phyloP scores from a whole-genome alignment of 2,888 invertebrate genomes.

The Hedya salicella region DNA sequence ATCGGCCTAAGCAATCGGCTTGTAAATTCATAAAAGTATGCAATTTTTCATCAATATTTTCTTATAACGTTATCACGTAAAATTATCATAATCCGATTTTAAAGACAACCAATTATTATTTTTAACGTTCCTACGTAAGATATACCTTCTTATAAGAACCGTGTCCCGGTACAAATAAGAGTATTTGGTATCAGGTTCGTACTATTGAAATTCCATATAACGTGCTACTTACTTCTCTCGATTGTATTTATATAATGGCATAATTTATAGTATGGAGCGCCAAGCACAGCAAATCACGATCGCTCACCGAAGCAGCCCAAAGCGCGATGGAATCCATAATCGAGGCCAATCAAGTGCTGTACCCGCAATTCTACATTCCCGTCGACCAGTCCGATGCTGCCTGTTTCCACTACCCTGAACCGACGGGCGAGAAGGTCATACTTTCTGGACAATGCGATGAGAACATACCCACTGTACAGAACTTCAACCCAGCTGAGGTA shows the following conservation, averaged over 20 bases:
- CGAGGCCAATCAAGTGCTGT: constrained; percentile 55
- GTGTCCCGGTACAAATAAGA: no score
- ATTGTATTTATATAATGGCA: neutral
- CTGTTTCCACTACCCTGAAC: constrained; percentile 74
- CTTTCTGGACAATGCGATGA: constrained; percentile 72
- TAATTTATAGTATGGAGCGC: constrained; percentile 71
- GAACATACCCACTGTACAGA: constrained; percentile 59
- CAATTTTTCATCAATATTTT: no score
- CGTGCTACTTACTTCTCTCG: no score
- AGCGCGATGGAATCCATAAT: constrained; percentile 56
- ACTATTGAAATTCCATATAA: no score
- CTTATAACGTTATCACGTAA: no score
- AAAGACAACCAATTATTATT: no score
- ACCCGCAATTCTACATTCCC: constrained; percentile 58
- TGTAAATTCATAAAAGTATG: no score
- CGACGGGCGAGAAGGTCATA: constrained; percentile 58
- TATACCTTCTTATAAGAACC: no score
- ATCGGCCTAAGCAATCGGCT: no score
- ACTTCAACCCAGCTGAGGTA: constrained; percentile 63
- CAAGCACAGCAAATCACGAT: constrained; percentile 66
- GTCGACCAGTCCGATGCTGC: constrained; percentile 62
- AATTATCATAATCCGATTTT: no score
- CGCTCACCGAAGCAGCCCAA: constrained; percentile 54
- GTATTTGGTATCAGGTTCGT: no score
- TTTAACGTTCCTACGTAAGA: no score